Conservation (phyloP, 2,888 invertebrate genomes). For the Formica aserva region DNA sequence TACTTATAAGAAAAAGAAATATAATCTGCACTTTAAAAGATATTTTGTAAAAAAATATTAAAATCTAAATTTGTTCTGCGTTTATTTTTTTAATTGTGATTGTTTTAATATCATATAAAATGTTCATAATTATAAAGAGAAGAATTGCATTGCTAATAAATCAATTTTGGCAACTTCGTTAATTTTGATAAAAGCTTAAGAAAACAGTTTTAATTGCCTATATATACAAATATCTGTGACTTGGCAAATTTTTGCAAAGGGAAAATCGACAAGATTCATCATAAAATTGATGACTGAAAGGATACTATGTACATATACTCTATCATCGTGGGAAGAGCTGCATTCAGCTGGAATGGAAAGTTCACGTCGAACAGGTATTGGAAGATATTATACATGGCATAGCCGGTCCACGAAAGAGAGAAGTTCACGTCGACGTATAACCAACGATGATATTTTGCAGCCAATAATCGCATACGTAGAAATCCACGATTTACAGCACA, state of each 20-base stretch:
- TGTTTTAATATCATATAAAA: neutral
- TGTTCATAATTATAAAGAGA: neutral
- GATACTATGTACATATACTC: constrained; percentile 1
- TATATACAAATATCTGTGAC: neutral
- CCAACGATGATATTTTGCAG: constrained; percentile 47
- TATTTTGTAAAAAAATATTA: neutral
- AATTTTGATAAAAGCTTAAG: neutral
- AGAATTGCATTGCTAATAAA: neutral
- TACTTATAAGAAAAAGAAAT: neutral
- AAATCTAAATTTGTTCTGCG: neutral
- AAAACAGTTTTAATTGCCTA: neutral
- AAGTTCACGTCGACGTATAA: constrained; percentile 45
- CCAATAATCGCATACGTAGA: constrained; percentile 47
- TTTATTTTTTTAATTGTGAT: neutral
- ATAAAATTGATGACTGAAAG: constrained; percentile 35
- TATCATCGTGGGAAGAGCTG: constrained; percentile 39
- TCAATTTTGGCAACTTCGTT: neutral
- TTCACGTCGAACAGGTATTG: constrained; percentile 38
- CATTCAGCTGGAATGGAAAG: constrained; percentile 43
- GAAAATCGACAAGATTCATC: neutral
- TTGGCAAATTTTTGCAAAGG: neutral
- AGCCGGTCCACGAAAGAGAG: constrained; percentile 26
- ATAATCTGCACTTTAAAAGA: neutral
- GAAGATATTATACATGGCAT: constrained; percentile 35
- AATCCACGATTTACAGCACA: constrained; percentile 51